Evolutionary conservation across 2,888 invertebrate genomes (phyloP), one percentile per base, ranked within the genome.

Genomic region (Rotaria socialis): DNA sequence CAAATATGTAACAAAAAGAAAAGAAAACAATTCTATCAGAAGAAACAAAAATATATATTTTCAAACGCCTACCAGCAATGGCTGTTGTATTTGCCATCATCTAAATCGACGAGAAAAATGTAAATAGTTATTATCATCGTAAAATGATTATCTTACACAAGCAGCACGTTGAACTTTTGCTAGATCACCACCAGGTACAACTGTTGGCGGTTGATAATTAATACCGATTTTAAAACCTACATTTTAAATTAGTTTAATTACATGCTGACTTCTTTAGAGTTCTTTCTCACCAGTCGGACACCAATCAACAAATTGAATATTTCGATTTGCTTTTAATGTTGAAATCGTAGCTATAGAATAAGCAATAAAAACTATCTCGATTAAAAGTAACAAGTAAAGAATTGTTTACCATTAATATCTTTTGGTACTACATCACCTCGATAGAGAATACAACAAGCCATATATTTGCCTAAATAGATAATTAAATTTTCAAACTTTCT

Each of bases 121-220:
- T 55, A 6, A 22, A 22, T 22, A 22, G 5, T 55, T 55, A 2
- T 55, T 55, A 5, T 55, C 5, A 55, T 4, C 10, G 3, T 8
- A 60, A 27, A 10, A 7, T n/a, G 5, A 27, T 16, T 35, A 2
- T 27, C 10, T 67, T 35, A 67, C 67, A 88, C 91, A 92, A 58
- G 91, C 91, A 74, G 91, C 91, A 87, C 92, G 89, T 87, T 90
- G 91, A 14, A 92, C 91, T 88, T 92, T 92, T 67, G 92, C 92
- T 88, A 96, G 94, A 88, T 96, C 96, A 67, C 96, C 96, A 16
- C 96, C 96, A n/a, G 96, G 96, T 85, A 96, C 96, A 47, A 95
- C 96, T 41, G 88, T 88, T 19, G 88, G 87, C 50, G 87, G 86
- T 88, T 91, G 96, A 93, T 95, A 95, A 93, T 96, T 96, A 93